Base-by-base conservation (phyloP, 2,797 vertebrate genomes). In the Eleutherodactylus coqui region DNA sequence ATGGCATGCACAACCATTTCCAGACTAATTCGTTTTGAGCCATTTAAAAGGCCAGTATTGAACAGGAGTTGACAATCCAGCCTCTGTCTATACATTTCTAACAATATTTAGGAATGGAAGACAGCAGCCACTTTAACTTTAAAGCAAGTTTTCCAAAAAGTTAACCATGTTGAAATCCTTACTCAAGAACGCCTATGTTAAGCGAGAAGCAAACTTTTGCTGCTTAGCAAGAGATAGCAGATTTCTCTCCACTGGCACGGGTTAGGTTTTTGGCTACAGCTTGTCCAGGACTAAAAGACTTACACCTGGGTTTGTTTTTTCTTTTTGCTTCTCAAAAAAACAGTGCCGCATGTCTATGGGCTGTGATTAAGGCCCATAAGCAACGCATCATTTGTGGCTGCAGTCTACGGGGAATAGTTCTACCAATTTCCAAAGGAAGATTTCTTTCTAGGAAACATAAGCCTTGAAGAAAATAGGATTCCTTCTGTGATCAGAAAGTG, bases 1-100 rank as follows among this genome's bases (percentile, higher is more conserved):
- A 43, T 69, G 69, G 69, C 69, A 43, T 72, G 16, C 69, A 43
- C 36, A 38, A 64, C 60, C 78, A 67, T 34, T 36, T 67, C 60
- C 41, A 79, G 78, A 64, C 41, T 80, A 80, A 80, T 80, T 80
- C 67, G 41, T 27, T 27, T 9, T n/a, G 9, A 82, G 49, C 64
- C 51, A 82, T 82, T 82, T 82, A 82, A 11, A 53, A 53, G n/a
- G 29, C 60, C 78, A 82, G 19, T 36, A 67, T 14, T 49, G 24
- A 16, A 82, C 38, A 64, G 16, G 62, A 38, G 49, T 11, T 27
- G 47, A 47, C 79, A 53, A 49, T 51, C 79, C 70, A 47, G 29
- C 16, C 27, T 29, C 16, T 34, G 32, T 55, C 32, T 45, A 36
- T 69, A 47, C 38, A 43, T 60, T 8, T 53, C 36, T 17, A 21